Evolutionary conservation across 2,888 invertebrate species (phyloP).

Genomic region (Eristalinus sepulchralis): DNA sequence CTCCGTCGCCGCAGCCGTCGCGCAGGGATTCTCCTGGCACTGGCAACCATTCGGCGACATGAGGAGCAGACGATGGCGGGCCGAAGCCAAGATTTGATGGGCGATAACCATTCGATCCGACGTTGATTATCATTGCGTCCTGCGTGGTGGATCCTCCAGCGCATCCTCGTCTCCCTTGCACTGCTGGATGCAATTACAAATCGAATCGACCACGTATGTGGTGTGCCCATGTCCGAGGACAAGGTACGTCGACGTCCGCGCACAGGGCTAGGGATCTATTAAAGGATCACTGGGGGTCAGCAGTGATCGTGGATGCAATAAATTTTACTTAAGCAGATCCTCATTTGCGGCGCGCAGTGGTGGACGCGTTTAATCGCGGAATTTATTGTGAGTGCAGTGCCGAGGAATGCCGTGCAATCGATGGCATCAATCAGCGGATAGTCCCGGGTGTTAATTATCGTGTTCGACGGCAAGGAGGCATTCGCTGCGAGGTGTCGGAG

Average conservation of each 20-base stretch:
- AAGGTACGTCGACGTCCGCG: neutral
- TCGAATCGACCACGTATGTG: neutral
- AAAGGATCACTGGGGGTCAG: conserved; percentile 67
- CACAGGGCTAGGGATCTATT: conserved; percentile 43
- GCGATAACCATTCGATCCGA: conserved; percentile 67
- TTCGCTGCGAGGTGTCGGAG: neutral
- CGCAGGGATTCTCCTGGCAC: conserved; percentile 11
- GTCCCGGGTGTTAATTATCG: conserved; percentile 29
- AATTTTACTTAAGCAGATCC: conserved; percentile 65
- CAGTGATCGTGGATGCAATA: conserved; percentile 57
- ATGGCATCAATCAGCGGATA: conserved; percentile 45
- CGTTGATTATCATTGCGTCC: conserved; percentile 65
- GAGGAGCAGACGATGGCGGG: neutral
- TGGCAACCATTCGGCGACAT: conserved; percentile 43
- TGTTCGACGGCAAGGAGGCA: conserved; percentile 1
- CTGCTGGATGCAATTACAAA: conserved; percentile 33
- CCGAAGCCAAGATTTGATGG: conserved; percentile 51
- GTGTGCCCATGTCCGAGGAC: conserved; percentile 30
- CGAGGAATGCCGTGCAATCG: conserved; percentile 38
- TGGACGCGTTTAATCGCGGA: conserved; percentile 53
- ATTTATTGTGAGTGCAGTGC: conserved; percentile 49
- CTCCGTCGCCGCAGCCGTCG: neutral
- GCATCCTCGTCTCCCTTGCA: conserved; percentile 4
- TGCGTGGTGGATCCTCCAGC: conserved; percentile 35
- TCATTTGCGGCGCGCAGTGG: conserved; percentile 18